Evolutionary conservation across 2,113 vertebrate species (phyloP).

Genomic region (Macquaria australasica): DNA sequence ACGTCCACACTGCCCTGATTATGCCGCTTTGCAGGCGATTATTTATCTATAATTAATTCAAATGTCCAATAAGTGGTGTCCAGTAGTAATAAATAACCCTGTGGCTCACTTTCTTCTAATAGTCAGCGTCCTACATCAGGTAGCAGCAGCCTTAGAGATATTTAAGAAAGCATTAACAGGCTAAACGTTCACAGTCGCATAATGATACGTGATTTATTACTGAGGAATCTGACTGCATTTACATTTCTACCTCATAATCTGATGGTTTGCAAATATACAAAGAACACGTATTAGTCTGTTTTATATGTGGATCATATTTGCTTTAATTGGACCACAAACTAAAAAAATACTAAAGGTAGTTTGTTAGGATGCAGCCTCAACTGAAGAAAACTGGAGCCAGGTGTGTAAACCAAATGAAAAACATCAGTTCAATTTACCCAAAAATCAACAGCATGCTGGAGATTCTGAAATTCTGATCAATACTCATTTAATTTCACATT

Average conservation of each 20-base stretch:
- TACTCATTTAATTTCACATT: constrained; percentile 48
- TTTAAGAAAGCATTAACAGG: constrained; percentile 2
- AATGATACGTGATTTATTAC: constrained; percentile 1
- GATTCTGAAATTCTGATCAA: constrained; percentile 51
- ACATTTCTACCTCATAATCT: neutral
- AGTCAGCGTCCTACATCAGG: neutral
- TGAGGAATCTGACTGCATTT: neutral
- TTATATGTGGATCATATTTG: neutral
- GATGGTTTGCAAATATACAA: neutral
- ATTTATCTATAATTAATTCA: constrained; percentile 40
- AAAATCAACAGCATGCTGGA: constrained; percentile 56
- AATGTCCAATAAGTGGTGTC: constrained; percentile 21
- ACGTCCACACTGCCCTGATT: neutral
- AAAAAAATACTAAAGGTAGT: neutral
- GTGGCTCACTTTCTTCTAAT: neutral
- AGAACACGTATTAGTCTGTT: neutral
- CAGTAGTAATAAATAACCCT: constrained; percentile 15
- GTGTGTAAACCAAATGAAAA: constrained; percentile 37
- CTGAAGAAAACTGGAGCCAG: constrained; percentile 21
- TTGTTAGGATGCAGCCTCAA: neutral
- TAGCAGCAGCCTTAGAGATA: neutral
- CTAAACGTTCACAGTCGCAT: neutral
- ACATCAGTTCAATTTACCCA: constrained; percentile 38
- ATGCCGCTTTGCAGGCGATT: neutral
- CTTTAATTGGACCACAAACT: neutral